phyloP scores from a whole-genome alignment of 2,888 invertebrate species.

The Drosophila cracens region DNA sequence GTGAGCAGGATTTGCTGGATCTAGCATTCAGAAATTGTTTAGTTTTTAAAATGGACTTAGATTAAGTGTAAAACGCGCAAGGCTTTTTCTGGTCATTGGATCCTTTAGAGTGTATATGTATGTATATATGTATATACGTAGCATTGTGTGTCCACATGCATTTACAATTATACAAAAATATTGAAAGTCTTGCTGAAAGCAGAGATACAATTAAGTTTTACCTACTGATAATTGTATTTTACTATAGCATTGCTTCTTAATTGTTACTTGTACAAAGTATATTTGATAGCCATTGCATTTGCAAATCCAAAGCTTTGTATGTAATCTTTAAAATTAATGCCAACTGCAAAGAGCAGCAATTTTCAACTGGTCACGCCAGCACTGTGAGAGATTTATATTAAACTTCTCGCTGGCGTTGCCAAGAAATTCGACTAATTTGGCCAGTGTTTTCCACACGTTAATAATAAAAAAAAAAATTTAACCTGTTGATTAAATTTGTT shows the following conservation, averaged over 20 bases:
- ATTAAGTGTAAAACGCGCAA: slow-evolving; percentile 59
- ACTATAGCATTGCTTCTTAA: slow-evolving; percentile 35
- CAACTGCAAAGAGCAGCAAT: slow-evolving; percentile 48
- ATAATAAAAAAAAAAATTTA: slow-evolving; percentile 22
- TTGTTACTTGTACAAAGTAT: slow-evolving; percentile 41
- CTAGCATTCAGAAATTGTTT: slow-evolving; percentile 71
- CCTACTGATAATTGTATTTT: slow-evolving; percentile 64
- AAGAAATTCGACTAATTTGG: slow-evolving; percentile 39
- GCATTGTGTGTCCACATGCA: slow-evolving; percentile 41
- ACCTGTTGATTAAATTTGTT: slow-evolving; percentile 23
- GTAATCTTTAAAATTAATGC: slow-evolving; percentile 38
- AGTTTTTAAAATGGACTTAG: slow-evolving; percentile 61
- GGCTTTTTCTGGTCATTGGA: slow-evolving; percentile 43
- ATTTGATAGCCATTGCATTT: slow-evolving; percentile 45
- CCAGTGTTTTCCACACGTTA: slow-evolving; percentile 35
- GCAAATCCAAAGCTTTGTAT: slow-evolving; percentile 50
- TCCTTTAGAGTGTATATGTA: slow-evolving; percentile 41
- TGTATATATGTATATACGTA: slow-evolving; percentile 9
- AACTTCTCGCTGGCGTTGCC: slow-evolving; percentile 79
- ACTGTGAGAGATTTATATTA: slow-evolving; percentile 84
- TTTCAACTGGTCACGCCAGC: slow-evolving; percentile 33
- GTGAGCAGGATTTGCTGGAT: slow-evolving; percentile 45
- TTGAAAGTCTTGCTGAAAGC: slow-evolving; percentile 36
- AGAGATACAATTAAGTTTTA: slow-evolving; percentile 70
- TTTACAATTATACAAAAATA: slow-evolving; percentile 65